Percentiles rank a stretch among this genome's conserved stretches.
phyloP scores from a whole-genome alignment of 2,113 vertebrate genomes.

The Indicator indicator region DNA sequence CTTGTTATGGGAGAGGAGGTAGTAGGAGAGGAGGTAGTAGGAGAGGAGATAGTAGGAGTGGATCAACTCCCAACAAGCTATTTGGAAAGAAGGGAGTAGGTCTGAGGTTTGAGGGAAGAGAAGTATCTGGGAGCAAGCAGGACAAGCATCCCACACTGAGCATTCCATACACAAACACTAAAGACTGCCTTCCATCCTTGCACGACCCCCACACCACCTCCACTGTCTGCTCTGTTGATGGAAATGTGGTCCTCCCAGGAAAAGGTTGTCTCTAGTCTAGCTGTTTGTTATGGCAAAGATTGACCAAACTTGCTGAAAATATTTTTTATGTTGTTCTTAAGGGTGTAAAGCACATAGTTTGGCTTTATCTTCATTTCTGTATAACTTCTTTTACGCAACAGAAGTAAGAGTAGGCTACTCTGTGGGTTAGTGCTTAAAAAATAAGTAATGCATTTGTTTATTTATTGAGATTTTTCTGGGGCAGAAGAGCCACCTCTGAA shows the following conservation, averaged over 20 bases:
- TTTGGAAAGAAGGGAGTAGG: background rate
- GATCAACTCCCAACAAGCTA: background rate
- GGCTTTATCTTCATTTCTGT: background rate
- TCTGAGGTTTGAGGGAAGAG: background rate
- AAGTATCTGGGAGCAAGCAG: background rate
- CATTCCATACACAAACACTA: background rate
- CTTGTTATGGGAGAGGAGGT: background rate
- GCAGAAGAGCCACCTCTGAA: background rate
- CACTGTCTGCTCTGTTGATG: background rate
- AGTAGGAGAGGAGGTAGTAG: background rate
- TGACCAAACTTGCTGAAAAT: background rate
- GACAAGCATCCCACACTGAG: background rate
- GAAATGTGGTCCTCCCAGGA: background rate
- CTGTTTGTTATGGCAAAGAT: background rate
- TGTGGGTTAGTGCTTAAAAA: background rate
- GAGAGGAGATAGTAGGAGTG: background rate
- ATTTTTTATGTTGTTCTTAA: background rate
- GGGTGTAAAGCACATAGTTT: background rate
- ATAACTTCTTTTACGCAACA: background rate
- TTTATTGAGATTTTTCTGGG: background rate
- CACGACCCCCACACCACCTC: background rate
- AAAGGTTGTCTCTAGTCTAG: background rate
- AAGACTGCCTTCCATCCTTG: background rate
- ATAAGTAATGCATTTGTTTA: background rate
- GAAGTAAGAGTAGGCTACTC: background rate